These are phyloP conservation scores for Neomonachus schauinslandi DNA, from an alignment of 2,113 vertebrate genomes.

Conservation along the genomic window DNA sequence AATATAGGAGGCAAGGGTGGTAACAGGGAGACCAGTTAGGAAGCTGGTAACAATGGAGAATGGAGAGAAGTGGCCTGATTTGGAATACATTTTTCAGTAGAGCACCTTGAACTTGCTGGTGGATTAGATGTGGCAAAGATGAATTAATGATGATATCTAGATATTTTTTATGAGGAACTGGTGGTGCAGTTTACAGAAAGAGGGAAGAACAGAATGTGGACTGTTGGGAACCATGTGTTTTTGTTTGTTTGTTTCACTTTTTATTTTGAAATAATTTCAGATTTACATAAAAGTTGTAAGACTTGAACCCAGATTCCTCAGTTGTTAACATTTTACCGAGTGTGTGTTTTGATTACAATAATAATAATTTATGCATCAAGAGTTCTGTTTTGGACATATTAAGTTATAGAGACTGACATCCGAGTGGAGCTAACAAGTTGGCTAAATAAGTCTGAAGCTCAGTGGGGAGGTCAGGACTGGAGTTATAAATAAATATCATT, in stretches of 20 bases:
- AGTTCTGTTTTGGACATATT: not conserved
- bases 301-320: not conserved
- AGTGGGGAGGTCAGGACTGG: not conserved
- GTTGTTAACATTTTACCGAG: not conserved
- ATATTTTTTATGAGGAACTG: not conserved
- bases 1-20: not conserved
- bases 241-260: not conserved
- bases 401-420: not conserved
- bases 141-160: not conserved
- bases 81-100: not conserved
- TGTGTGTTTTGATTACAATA: not conserved
- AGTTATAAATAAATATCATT: not conserved
- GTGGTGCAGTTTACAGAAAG: not conserved
- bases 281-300: not conserved
- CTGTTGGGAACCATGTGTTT: not conserved
- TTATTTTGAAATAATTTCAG: conserved; percentile 4
- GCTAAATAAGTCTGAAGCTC: not conserved
- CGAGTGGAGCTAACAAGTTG: not conserved
- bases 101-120: not conserved
- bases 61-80: not conserved
- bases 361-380: not conserved
- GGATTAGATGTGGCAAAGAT: not conserved
- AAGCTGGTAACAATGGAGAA: not conserved
- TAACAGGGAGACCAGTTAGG: not conserved
- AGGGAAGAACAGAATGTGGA: not conserved